Base-by-base conservation (phyloP, 2,113 vertebrate genomes). In the Albula glossodonta region DNA sequence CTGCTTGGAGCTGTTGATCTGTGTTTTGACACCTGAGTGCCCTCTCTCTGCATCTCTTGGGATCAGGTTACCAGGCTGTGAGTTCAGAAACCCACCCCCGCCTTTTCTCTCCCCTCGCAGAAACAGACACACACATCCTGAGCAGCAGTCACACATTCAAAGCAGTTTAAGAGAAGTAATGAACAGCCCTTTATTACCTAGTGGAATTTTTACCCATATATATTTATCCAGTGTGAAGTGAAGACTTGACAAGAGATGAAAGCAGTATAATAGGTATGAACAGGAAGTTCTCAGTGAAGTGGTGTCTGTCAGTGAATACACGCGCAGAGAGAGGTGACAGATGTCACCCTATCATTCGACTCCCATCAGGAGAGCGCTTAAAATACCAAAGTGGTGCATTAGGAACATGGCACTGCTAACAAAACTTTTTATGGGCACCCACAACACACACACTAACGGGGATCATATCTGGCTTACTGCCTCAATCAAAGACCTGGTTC, bases 51-150 rank as follows among this genome's bases (percentile, higher is more conserved):
- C 56, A 63, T 80, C 50, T 7, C 60, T 52, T n/a, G 63, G 87
- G 78, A 51, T 91, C 91, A 82, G 80, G 89, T 94, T 90, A 93
- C 88, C 51, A 87, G 51, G 88, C 89, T 90, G 78, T 78, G 87
- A 85, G 50, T 51, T 80, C 78, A 56, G 31, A 86, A 52, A 31
- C 22, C 31, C 77, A 79, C 12, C 19, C 3, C 81, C 63, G 13
- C 22, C 31, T 2, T 31, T 41, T 11, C 53, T 25, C n/a, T 74
- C 49, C 84, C 74, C 84, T 48, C 51, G 50, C 31, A 60, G 78
- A 85, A 12, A 48, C 25, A 78, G 63, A 84, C 49, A 78, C 50
- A 53, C 80, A 51, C 8, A 70, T 19, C 15, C 60, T 70, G 53
- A 66, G 13, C 31, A 1, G 22, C 78, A 80, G 10, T 50, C 85